These are phyloP conservation scores for Cloeon dipterum DNA, from an alignment of 2,888 invertebrate species.

Conservation along the genomic window DNA sequence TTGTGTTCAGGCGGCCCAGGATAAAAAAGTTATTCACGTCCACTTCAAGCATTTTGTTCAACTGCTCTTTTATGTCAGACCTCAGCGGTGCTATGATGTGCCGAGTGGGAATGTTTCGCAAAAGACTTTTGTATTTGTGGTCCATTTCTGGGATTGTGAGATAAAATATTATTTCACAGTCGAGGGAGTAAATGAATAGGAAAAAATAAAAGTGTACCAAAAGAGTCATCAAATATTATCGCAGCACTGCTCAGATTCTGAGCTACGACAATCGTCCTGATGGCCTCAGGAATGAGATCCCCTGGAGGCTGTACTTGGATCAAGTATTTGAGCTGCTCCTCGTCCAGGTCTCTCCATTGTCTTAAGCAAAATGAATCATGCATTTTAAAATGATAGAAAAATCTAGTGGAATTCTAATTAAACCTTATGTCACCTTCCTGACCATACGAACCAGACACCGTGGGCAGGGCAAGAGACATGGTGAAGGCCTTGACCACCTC, in stretches of 20 bases:
- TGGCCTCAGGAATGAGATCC: conserved; percentile 60
- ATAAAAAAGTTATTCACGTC: conserved; percentile 82
- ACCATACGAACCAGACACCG: conserved; percentile 65
- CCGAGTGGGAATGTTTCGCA: conserved; percentile 73
- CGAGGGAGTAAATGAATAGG: no score
- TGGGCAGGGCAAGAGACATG: conserved; percentile 54
- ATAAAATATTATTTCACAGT: background rate
- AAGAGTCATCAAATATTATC: conserved; percentile 70
- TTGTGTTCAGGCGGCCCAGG: conserved; percentile 45
- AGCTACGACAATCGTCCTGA: conserved; percentile 53
- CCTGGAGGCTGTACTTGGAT: conserved; percentile 69
- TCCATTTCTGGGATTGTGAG: conserved; percentile 52
- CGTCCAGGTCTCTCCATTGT: conserved; percentile 54
- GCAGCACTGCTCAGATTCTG: conserved; percentile 83
- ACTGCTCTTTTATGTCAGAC: conserved; percentile 31
- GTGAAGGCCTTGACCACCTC: conserved; percentile 72
- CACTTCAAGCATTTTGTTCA: conserved; percentile 47
- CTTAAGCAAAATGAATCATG: conserved; percentile 14
- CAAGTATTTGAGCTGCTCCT: conserved; percentile 46
- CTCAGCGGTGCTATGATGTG: conserved; percentile 56
- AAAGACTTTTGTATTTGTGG: conserved; percentile 74
- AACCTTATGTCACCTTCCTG: conserved; percentile 48
- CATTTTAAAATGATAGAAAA: no score
- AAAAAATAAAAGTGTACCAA: conserved; percentile 29
- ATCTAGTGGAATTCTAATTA: no score